These are phyloP conservation scores for Tipula unca DNA, from an alignment of 2,888 invertebrate genomes.

Conservation along the genomic window DNA sequence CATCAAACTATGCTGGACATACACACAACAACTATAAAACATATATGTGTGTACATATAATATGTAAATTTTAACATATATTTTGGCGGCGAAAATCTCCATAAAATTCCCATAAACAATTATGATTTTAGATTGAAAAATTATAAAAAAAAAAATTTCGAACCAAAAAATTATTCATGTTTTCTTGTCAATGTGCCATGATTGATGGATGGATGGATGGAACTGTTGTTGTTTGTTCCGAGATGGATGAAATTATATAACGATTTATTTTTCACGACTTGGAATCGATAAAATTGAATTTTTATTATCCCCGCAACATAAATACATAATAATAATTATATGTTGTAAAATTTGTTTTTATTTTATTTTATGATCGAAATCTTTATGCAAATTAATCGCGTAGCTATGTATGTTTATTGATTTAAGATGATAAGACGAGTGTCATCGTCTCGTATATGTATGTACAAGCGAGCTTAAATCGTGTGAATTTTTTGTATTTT, in stretches of 20 bases:
- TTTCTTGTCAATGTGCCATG: not conserved
- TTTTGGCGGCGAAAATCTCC: not conserved
- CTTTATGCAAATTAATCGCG: not conserved
- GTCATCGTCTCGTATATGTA: not conserved
- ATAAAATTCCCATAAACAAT: slow-evolving; percentile 8
- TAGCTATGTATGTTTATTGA: not conserved
- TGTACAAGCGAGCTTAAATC: not conserved
- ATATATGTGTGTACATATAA: no score
- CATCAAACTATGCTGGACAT: no score
- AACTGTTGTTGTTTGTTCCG: not conserved
- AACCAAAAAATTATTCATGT: not conserved
- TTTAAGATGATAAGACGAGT: not conserved
- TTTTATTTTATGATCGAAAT: not conserved
- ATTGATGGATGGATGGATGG: not conserved
- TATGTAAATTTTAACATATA: not conserved
- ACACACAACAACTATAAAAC: not conserved
- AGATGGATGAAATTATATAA: not conserved
- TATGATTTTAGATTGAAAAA: slow-evolving; percentile 14
- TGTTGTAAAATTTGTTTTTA: not conserved
- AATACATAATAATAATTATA: not conserved
- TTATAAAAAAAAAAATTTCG: not conserved
- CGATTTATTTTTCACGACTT: not conserved
- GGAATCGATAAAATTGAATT: not conserved
- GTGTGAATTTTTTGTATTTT: not conserved
- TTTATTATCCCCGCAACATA: not conserved